Evolutionary conservation across 2,113 vertebrate species (phyloP).

Genomic region (Gallinago jamesoni): DNA sequence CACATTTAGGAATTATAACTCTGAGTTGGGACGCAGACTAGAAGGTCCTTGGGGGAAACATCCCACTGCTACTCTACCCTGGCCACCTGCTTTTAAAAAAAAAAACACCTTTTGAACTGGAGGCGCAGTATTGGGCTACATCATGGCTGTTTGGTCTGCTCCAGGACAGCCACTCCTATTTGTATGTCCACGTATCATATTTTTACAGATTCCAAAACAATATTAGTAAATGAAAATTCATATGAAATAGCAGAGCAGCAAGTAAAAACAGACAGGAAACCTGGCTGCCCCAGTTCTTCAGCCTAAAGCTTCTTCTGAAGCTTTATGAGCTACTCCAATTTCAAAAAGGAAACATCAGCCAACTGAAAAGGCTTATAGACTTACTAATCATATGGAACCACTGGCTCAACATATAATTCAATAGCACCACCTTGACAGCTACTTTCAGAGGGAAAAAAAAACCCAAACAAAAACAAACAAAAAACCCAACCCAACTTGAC

Average conservation of each 20-base stretch:
- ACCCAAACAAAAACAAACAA: not conserved
- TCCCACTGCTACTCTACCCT: not conserved
- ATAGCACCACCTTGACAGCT: not conserved
- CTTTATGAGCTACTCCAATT: not conserved
- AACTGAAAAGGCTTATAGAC: not conserved
- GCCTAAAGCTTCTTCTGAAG: not conserved
- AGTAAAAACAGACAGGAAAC: not conserved
- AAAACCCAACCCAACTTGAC: not conserved
- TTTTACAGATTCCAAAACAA: not conserved
- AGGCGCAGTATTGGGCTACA: not conserved
- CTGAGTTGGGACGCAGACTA: not conserved
- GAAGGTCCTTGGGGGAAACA: not conserved
- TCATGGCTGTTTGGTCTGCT: not conserved
- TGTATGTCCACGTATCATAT: not conserved
- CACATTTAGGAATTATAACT: not conserved
- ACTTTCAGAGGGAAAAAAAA: not conserved
- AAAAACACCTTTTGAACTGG: not conserved
- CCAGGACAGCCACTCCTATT: not conserved
- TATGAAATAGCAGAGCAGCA: not conserved
- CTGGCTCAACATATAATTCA: not conserved
- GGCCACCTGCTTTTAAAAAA: not conserved
- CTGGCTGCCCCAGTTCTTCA: not conserved
- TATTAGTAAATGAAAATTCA: not conserved
- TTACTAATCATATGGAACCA: not conserved
- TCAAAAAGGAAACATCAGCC: not conserved